A percentile compares a stretch with the other conserved stretches of the same genome.
Evolutionary conservation across 1,140 invertebrate genomes (phyloP).

Genomic region (Nomia melanderi): DNA sequence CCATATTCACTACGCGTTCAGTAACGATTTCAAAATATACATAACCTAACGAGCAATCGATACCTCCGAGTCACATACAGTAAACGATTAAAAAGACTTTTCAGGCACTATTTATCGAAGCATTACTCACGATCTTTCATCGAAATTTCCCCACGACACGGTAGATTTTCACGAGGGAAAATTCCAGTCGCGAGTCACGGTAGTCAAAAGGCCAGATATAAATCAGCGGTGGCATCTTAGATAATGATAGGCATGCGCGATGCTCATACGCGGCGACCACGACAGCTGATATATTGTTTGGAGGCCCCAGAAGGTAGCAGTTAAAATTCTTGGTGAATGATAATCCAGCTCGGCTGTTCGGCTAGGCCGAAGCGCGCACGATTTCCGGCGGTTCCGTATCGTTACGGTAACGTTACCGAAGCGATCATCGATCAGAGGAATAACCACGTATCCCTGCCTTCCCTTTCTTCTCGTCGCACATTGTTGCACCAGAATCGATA

Average conservation of each 20-base stretch:
- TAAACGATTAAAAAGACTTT: no score
- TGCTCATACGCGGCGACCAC: conserved; percentile 46
- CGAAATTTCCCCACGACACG: background rate
- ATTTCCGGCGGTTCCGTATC: background rate
- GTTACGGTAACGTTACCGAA: background rate
- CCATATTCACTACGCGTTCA: no score
- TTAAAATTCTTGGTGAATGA: conserved; percentile 66
- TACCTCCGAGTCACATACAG: no score
- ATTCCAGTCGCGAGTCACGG: conserved; percentile 42
- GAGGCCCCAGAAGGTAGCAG: conserved; percentile 43
- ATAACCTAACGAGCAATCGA: no score
- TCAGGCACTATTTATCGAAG: no score
- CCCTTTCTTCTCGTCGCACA: background rate
- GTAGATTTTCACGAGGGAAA: conserved; percentile 14
- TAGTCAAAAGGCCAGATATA: conserved; percentile 67
- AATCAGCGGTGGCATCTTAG: conserved; percentile 68
- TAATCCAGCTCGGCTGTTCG: conserved; percentile 32
- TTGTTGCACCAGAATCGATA: no score
- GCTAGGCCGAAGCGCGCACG: background rate
- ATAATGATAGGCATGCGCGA: conserved; percentile 68
- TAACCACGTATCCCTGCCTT: conserved; percentile 18
- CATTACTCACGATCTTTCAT: background rate
- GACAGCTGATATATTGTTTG: conserved; percentile 66
- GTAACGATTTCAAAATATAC: no score
- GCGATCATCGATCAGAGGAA: conserved; percentile 18